Percentiles rank a stretch among this genome's conserved stretches.
Conservation (phyloP, 35 echinoderm and acorn worm genomes). For the Lytechinus variegatus region DNA sequence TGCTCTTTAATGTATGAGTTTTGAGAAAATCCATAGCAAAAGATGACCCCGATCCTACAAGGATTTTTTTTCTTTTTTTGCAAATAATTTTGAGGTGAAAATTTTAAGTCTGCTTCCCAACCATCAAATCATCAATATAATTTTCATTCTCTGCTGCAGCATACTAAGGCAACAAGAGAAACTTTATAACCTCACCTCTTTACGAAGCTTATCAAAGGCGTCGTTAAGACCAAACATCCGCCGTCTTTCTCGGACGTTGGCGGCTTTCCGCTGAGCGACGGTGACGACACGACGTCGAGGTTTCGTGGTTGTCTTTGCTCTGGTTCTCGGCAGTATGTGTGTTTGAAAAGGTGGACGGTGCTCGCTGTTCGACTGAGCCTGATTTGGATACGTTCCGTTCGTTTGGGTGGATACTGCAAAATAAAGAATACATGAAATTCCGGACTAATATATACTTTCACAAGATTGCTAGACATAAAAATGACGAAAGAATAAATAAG, state of each 20-base stretch:
- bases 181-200: constrained; percentile 10
- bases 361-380: background rate
- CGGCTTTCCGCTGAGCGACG: constrained; percentile 80
- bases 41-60: too few species aligned
- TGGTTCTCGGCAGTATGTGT: background rate
- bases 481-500: too few species aligned
- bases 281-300: constrained; percentile 74
- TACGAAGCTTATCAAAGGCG: constrained; percentile 85
- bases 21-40: too few species aligned
- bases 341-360: background rate
- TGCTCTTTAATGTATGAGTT: too few species aligned
- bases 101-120: too few species aligned
- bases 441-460: background rate
- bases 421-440: background rate
- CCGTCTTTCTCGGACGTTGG: constrained; percentile 81
- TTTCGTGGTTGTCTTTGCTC: constrained; percentile 33
- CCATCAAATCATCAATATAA: too few species aligned
- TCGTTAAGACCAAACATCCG: constrained; percentile 95
- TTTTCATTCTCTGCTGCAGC: too few species aligned
- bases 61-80: too few species aligned
- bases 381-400: background rate
- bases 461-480: background rate
- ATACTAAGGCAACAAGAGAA: background rate
- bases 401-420: background rate
- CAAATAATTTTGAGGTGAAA: too few species aligned